Base-by-base conservation (phyloP, 1,140 invertebrate species). In the Drosophila azteca region DNA sequence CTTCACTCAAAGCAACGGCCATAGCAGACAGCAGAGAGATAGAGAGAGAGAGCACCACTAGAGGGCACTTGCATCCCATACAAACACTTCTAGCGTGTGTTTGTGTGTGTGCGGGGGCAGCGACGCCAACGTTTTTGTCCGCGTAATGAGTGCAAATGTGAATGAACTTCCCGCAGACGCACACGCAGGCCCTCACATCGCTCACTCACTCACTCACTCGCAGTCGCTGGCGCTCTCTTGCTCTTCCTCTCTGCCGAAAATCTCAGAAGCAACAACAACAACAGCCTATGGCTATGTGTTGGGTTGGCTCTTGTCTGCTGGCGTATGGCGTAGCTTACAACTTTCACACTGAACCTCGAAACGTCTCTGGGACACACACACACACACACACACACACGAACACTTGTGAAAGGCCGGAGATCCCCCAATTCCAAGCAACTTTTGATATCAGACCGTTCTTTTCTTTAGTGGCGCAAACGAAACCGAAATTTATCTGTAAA, bases 91-190 rank as follows among this genome's bases (percentile, higher is more conserved):
- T 39, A 39, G 35, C 35, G 31, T 11, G 9, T 39, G 11, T 13
- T 3, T 39, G 35, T 39, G 35, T 45, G 7, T n/a, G n/a, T 68
- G 66, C 64, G 66, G 66, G 66, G 66, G 66, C 51, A 68, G 60
- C 58, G 49, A 26, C 45, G 73, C 17, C 46, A 29, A 44, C 49
- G 22, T 24, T 81, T 24, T 81, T 88, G 83, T 79, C 75, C 83
- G 83, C 60, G 76, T 87, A 87, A 87, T 87, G 83, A 87, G 83
- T 87, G 83, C 83, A 87, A 88, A 87, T 79, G 83, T 87, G 83
- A 87, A 87, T 87, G 83, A 87, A 87, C 83, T 87, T 83, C 66
- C 70, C 75, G 76, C 79, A 87, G 79, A 88, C 83, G 75, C 82
- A 87, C 71, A 83, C 68, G 74, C 78, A 88, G 83, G 60, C 31